These are phyloP conservation scores for Digitonthophagus gazella DNA, from an alignment of 2,888 invertebrate species.

Conservation along the genomic window DNA sequence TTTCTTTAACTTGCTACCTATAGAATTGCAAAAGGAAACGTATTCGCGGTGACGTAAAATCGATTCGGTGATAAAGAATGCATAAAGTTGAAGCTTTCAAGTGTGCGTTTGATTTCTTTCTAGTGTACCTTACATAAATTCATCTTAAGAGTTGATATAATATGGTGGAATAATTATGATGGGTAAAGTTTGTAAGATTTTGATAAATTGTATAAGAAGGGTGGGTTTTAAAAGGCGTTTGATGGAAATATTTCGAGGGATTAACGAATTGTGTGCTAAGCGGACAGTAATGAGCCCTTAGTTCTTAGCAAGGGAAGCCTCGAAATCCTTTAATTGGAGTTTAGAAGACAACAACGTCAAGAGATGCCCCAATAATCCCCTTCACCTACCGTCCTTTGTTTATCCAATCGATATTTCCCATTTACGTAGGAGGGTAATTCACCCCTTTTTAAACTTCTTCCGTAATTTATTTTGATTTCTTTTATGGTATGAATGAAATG, in stretches of 20 bases:
- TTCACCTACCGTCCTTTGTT: neutral
- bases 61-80: neutral
- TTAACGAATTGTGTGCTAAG: neutral
- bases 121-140: too few relatives aligned
- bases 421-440: neutral
- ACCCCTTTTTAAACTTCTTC: neutral
- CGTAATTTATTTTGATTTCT: neutral
- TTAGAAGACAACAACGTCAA: neutral
- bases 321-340: neutral
- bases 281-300: neutral
- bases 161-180: too few relatives aligned
- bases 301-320: neutral
- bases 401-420: neutral
- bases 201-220: neutral
- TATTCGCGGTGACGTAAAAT: neutral
- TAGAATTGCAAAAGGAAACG: neutral
- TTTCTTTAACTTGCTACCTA: neutral
- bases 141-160: too few relatives aligned
- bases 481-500: neutral
- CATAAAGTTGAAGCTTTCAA: neutral
- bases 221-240: neutral
- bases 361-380: neutral
- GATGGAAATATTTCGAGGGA: neutral
- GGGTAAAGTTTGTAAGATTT: neutral
- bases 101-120: neutral